Conservation (phyloP, 2,888 invertebrate species). For the Xestia xanthographa region DNA sequence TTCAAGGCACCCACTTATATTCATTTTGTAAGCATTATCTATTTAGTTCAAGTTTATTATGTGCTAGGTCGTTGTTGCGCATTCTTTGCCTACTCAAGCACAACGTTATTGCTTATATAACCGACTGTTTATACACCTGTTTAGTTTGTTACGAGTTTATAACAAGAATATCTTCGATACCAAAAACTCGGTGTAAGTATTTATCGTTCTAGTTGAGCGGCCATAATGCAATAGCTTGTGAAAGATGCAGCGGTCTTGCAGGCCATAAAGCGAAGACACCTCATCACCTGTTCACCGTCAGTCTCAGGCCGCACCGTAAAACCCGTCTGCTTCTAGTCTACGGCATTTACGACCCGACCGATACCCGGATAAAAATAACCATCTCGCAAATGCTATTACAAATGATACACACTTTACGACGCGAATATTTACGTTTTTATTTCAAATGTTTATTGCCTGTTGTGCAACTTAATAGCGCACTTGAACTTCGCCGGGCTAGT, state of each 20-base stretch:
- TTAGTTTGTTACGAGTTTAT: constrained; percentile 4
- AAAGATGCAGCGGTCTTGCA: constrained; percentile 70
- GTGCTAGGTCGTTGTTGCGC: neutral
- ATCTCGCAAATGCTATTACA: constrained; percentile 77
- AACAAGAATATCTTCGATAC: constrained; percentile 10
- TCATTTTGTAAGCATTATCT: constrained; percentile 11
- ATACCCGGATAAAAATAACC: constrained; percentile 88
- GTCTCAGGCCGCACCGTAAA: constrained; percentile 79
- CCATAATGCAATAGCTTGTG: constrained; percentile 70
- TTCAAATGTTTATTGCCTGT: constrained; percentile 86
- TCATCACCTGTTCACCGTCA: constrained; percentile 83
- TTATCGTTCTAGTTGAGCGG: constrained; percentile 59
- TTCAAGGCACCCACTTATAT: neutral
- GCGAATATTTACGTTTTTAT: constrained; percentile 87
- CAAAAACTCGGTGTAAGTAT: constrained; percentile 38
- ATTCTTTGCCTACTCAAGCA: constrained; percentile 7
- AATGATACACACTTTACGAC: constrained; percentile 78
- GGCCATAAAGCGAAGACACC: constrained; percentile 74
- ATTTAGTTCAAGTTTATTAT: constrained; percentile 38
- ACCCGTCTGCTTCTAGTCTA: constrained; percentile 88
- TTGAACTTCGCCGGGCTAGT: constrained; percentile 88
- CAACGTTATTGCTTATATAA: constrained; percentile 17
- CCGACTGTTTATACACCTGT: constrained; percentile 12
- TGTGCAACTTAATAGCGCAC: constrained; percentile 89
- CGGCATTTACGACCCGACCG: constrained; percentile 86